A percentile compares a stretch with the other conserved stretches of the same genome.
Conservation (phyloP, 2,888 invertebrate genomes). For the Scaptomyza tumidula region DNA sequence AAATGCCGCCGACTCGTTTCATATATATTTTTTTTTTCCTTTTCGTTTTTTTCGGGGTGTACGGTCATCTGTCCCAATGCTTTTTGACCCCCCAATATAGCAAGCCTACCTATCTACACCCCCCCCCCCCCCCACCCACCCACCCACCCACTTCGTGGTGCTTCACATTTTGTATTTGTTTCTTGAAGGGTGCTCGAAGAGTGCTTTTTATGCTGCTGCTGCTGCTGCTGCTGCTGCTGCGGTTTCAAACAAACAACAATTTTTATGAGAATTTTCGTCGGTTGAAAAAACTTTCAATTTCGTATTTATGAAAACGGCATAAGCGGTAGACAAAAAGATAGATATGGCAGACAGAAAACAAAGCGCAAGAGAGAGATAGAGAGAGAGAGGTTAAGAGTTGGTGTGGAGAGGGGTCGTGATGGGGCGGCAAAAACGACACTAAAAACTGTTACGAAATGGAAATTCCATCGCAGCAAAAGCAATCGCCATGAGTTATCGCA, state of each 20-base stretch:
- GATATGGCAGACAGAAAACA: constrained; percentile 5
- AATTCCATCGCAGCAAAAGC: constrained; percentile 72
- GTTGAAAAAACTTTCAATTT: constrained; percentile 78
- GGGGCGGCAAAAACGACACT: constrained; percentile 37
- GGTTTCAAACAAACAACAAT: constrained; percentile 68
- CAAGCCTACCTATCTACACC: not conserved
- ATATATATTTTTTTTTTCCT: not conserved
- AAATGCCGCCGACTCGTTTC: constrained; percentile 74
- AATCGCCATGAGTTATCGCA: constrained; percentile 58
- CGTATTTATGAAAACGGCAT: constrained; percentile 67
- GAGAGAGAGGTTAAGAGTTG: not conserved
- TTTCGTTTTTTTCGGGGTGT: constrained; percentile 12
- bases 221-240: constrained; percentile 32
- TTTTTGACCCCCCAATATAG: constrained; percentile 34
- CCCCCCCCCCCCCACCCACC: not conserved
- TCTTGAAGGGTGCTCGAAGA: constrained; percentile 68
- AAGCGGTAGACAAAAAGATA: constrained; percentile 44
- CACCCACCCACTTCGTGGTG: not conserved
- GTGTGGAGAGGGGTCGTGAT: not conserved
- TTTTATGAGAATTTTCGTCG: constrained; percentile 76
- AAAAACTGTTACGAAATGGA: constrained; percentile 75
- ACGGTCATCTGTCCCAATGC: constrained; percentile 50
- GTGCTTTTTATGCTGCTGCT: constrained; percentile 36
- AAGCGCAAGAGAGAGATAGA: not conserved
- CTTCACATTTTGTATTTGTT: constrained; percentile 54